A percentile compares a stretch with the other conserved stretches of the same genome.
Conservation (phyloP, 2,113 vertebrate species). For the Passerina amoena region DNA sequence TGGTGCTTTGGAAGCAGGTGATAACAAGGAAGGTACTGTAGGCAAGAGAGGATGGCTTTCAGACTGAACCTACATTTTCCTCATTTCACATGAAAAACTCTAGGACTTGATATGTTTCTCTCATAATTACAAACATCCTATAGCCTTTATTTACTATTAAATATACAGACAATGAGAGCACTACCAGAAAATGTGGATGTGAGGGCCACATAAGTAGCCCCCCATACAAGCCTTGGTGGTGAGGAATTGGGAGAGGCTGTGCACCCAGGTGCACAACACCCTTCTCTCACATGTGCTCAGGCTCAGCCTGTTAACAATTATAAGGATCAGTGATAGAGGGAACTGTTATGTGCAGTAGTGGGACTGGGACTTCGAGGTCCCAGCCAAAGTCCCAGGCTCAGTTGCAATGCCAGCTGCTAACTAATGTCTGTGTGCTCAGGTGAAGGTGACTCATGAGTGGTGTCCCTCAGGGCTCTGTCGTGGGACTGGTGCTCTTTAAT, state of each 20-base stretch:
- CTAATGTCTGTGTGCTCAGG: background rate
- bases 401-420: background rate
- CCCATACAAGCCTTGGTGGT: background rate
- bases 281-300: background rate
- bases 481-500: background rate
- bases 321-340: background rate
- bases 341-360: background rate
- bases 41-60: background rate
- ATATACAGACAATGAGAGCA: background rate
- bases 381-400: background rate
- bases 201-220: accelerated
- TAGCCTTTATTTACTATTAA: background rate
- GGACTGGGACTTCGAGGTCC: background rate
- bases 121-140: background rate
- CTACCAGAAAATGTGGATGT: background rate
- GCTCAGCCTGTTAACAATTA: background rate
- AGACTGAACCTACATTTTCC: background rate
- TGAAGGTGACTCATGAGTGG: background rate
- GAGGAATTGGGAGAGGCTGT: background rate
- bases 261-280: background rate
- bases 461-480: background rate
- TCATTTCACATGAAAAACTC: background rate
- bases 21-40: background rate
- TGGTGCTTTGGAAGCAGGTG: background rate
- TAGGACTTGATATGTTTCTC: background rate